Evolutionary conservation across 92 coral and sea anemone genomes (phyloP).

Genomic region (Zoanthus sociatus): DNA sequence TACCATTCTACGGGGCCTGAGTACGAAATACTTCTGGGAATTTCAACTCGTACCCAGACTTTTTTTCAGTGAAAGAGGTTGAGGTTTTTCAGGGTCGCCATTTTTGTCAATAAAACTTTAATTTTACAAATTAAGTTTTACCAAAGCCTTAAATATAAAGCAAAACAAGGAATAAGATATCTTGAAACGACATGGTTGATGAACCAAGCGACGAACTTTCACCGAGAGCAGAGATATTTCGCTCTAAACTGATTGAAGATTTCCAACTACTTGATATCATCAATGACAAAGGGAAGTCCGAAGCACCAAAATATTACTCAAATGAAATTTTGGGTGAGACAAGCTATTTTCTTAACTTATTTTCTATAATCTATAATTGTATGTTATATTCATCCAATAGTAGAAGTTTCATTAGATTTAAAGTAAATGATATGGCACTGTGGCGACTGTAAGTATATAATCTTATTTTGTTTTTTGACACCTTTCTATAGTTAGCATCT

Average conservation of each 20-base stretch:
- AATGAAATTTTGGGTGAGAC: constrained; percentile 88
- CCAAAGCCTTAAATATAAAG: neutral
- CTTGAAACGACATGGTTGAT: constrained; percentile 67
- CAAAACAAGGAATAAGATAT: neutral
- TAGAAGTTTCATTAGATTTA: neutral
- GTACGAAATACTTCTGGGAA: neutral
- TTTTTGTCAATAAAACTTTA: no score
- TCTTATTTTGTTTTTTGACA: no score
- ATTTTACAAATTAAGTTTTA: neutral
- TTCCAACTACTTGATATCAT: constrained; percentile 94
- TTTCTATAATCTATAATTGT: neutral
- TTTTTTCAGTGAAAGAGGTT: neutral
- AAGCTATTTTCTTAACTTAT: neutral
- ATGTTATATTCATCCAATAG: neutral
- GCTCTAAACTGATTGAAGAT: constrained; percentile 97
- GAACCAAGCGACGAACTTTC: constrained; percentile 89
- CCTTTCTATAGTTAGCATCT: neutral
- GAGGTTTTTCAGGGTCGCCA: neutral
- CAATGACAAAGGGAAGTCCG: constrained; percentile 78
- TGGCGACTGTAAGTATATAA: constrained; percentile 8
- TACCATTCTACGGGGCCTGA: neutral
- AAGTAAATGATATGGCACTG: neutral
- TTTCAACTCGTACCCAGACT: no score
- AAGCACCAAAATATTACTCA: constrained; percentile 87
- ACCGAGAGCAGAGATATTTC: constrained; percentile 94